Base-by-base conservation (phyloP, 1,140 invertebrate genomes). In the Helicoverpa zea region DNA sequence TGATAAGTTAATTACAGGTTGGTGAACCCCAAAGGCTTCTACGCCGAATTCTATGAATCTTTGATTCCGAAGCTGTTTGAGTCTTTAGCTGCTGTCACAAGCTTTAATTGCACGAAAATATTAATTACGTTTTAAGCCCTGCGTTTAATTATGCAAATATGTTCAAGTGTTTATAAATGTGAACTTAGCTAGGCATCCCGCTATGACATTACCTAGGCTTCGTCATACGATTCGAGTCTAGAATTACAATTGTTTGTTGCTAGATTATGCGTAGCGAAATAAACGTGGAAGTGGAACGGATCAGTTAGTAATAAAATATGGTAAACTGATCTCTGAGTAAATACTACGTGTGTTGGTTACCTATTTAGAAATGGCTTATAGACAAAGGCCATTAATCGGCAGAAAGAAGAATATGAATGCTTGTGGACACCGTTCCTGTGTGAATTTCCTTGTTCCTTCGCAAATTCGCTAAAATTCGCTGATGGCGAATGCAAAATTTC, bases 151-250 rank as follows among this genome's bases (percentile, higher is more conserved):
- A 75, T 77, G 61, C 75, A 47, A 51, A 52, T 68, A 63, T 58
- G n/a, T 54, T 52, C 76, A 68, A 78, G 64, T 68, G 49, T 54
- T 78, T 78, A 78, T 35, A 35, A 35, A 43, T 68, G 76, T 68
- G 58, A 78, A 78, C 52, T 30, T 43, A n/a, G 61, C 47, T 68
- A 13, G 68, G 63, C 49, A 68, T 58, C 76, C 76, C 61, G 76
- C 63, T 78, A 70, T 43, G 76, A 58, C 76, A 78, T 77, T 77
- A 76, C 58, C 51, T 68, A 49, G 76, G 64, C 54, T 61, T 56
- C n/a, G 61, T 68, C 63, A 56, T 54, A 68, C 52, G 56, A 58
- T 56, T 56, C 64, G 76, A 54, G 76, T 54, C 12, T 78, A 78
- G 76, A 78, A 78, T 78, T 58, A 78, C 63, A 68, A 78, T 76